Evolutionary conservation across 2,797 vertebrate genomes (phyloP).

Genomic region (Chloroceryle inda): DNA sequence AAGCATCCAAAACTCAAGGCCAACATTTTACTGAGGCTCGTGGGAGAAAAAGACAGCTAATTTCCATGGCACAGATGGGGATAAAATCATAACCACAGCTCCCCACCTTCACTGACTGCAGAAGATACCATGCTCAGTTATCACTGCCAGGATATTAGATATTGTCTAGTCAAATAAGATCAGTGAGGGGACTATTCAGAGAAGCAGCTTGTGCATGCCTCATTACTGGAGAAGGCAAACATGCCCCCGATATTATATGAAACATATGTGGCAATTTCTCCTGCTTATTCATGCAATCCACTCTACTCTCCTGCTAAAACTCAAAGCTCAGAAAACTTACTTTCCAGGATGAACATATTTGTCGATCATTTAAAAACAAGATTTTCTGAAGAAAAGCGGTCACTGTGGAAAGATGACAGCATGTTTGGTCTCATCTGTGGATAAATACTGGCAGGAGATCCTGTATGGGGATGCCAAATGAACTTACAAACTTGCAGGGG

Average conservation of each 20-base stretch:
- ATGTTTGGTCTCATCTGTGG: not conserved
- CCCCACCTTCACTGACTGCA: not conserved
- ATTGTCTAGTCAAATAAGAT: not conserved
- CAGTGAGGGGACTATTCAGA: not conserved
- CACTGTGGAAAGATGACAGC: not conserved
- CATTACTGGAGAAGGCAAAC: not conserved
- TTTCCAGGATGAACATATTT: not conserved
- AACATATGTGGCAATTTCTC: not conserved
- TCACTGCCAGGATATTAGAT: not conserved
- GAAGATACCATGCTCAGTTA: not conserved
- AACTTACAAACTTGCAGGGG: not conserved
- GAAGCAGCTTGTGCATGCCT: not conserved
- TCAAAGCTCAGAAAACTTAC: not conserved
- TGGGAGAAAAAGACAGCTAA: not conserved
- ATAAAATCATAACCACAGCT: not conserved
- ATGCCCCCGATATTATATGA: not conserved
- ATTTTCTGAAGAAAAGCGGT: not conserved
- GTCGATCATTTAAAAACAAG: not conserved
- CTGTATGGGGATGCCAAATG: not conserved
- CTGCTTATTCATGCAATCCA: not conserved
- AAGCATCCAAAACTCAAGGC: not conserved
- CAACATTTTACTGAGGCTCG: not conserved
- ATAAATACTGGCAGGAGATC: not conserved
- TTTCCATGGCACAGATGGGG: not conserved
- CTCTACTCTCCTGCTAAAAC: not conserved